A percentile compares a stretch with the other conserved stretches of the same genome.
phyloP scores from a whole-genome alignment of 2,888 invertebrate genomes.

The Erpobdella octoculata region DNA sequence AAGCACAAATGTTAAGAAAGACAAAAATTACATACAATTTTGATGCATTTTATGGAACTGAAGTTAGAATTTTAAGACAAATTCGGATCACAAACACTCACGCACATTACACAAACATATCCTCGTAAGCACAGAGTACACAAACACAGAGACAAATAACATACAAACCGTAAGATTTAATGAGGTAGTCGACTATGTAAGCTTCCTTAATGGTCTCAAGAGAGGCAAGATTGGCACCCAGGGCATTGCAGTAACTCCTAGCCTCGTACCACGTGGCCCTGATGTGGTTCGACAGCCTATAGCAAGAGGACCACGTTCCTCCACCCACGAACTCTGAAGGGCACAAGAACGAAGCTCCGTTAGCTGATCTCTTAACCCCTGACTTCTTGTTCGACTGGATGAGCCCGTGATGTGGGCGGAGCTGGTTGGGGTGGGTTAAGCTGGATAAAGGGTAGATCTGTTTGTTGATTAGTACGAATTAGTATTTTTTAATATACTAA shows the following conservation, averaged over 20 bases:
- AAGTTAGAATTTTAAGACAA: no score
- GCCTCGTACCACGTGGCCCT: slow-evolving; percentile 46
- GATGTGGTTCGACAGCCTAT: slow-evolving; percentile 43
- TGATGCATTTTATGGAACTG: background rate
- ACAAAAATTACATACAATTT: no score
- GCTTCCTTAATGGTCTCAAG: slow-evolving; percentile 44
- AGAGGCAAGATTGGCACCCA: slow-evolving; percentile 43
- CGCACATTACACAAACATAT: no score
- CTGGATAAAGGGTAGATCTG: no score
- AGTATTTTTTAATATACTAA: no score
- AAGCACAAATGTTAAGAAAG: no score
- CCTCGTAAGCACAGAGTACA: no score
- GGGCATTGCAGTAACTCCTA: slow-evolving; percentile 43
- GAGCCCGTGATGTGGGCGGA: no score
- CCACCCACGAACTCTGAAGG: slow-evolving; percentile 41
- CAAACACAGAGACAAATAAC: no score
- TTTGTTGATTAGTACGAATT: no score
- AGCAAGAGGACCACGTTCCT: slow-evolving; percentile 43
- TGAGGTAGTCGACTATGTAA: slow-evolving; percentile 42
- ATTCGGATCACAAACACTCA: no score
- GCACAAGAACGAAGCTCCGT: slow-evolving; percentile 34
- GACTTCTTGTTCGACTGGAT: background rate
- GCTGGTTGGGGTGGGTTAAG: no score
- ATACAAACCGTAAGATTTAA: slow-evolving; percentile 36
- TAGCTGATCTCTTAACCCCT: background rate